These are phyloP conservation scores for Silurus lanzhouensis DNA, from an alignment of 2,797 vertebrate genomes.

Conservation along the genomic window DNA sequence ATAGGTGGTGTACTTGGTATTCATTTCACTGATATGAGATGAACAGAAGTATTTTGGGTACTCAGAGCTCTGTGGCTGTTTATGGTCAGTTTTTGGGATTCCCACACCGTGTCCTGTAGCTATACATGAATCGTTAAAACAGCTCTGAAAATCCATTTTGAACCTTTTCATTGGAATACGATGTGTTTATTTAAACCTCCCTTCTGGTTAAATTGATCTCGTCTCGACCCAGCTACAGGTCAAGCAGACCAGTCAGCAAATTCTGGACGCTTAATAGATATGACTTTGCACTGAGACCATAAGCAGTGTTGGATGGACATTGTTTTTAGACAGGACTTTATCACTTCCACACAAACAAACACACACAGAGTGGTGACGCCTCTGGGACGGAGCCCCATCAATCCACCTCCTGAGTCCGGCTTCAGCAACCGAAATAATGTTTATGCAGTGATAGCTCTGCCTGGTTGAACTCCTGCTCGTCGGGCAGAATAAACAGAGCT, in stretches of 20 bases:
- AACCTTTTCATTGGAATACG: background rate
- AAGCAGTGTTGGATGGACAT: conserved; percentile 25
- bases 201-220: conserved; percentile 42
- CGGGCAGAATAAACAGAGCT: conserved; percentile 46
- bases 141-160: background rate
- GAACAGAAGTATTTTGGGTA: background rate
- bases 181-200: conserved; percentile 32
- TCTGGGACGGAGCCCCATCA: conserved; percentile 28
- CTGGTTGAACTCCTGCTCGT: conserved; percentile 34
- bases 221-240: conserved; percentile 39
- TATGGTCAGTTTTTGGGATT: background rate
- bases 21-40: background rate
- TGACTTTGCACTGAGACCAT: conserved; percentile 60
- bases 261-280: conserved; percentile 50
- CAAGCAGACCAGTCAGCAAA: conserved; percentile 52
- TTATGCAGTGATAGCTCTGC: conserved; percentile 52
- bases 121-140: background rate
- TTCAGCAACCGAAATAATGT: conserved; percentile 42
- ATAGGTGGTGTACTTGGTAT: background rate
- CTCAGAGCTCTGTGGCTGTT: background rate
- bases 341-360: conserved; percentile 59
- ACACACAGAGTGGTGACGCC: conserved; percentile 34
- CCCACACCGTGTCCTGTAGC: background rate
- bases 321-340: conserved; percentile 32
- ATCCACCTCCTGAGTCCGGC: conserved; percentile 28